Conservation (phyloP, 2,113 vertebrate genomes). For the Chrysemys picta region DNA sequence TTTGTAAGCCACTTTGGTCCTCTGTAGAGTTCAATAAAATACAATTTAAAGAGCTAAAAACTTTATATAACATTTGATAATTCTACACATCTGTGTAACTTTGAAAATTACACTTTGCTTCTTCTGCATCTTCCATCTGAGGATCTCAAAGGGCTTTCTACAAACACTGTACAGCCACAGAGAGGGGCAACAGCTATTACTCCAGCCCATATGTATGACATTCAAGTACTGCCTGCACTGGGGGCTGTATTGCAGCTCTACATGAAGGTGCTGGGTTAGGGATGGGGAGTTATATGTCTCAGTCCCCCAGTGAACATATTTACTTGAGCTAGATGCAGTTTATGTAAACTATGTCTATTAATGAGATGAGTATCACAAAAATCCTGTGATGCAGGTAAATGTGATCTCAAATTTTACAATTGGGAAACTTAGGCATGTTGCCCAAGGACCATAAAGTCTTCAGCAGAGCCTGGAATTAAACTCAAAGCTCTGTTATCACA, state of each 20-base stretch:
- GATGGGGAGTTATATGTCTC: accelerated
- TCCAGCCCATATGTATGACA: accelerated
- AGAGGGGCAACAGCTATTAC: not conserved
- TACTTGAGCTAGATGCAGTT: not conserved
- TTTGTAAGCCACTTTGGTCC: not conserved
- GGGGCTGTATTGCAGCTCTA: not conserved
- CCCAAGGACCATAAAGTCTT: accelerated
- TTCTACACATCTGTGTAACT: not conserved
- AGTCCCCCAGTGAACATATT: not conserved
- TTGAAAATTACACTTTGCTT: not conserved
- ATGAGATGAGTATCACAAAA: not conserved
- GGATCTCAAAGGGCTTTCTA: not conserved
- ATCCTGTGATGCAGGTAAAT: not conserved
- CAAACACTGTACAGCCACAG: not conserved
- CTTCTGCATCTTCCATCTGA: not conserved
- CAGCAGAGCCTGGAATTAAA: not conserved
- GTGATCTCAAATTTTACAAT: accelerated
- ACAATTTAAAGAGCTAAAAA: not conserved
- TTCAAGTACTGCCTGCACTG: not conserved
- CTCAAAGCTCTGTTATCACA: accelerated
- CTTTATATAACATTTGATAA: not conserved
- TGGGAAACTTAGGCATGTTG: accelerated
- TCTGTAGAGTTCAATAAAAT: accelerated
- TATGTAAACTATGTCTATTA: not conserved
- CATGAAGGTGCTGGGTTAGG: accelerated